A percentile compares a stretch with the other conserved stretches of the same genome.
These are phyloP conservation scores for Schizopygopsis malacanthus DNA, from an alignment of 2,797 vertebrate species.

Conservation along the genomic window DNA sequence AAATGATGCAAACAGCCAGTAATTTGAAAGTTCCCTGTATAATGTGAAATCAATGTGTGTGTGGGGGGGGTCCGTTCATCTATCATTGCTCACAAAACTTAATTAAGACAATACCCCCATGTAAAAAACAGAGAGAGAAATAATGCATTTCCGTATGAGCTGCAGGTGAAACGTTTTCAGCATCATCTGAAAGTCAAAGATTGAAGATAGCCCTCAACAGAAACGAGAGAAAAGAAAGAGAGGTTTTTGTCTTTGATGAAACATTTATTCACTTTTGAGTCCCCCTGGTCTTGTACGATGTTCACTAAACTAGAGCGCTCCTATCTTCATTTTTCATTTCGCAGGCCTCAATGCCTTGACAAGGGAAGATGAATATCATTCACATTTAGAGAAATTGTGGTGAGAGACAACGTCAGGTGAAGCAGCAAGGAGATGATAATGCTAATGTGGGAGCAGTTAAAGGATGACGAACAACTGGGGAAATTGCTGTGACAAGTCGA, in stretches of 20 bases:
- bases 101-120: constrained; percentile 72
- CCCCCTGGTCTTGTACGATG: constrained; percentile 9
- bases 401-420: constrained; percentile 70
- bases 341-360: constrained; percentile 61
- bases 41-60: constrained; percentile 73
- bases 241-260: constrained; percentile 14
- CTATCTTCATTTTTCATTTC: constrained; percentile 56
- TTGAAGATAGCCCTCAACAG: neutral
- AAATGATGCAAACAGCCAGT: constrained; percentile 53
- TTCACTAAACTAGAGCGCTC: constrained; percentile 27
- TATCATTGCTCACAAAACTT: constrained; percentile 65
- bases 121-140: constrained; percentile 60
- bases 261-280: constrained; percentile 47
- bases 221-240: constrained; percentile 18
- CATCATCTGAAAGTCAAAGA: constrained; percentile 14
- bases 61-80: constrained; percentile 56
- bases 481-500: constrained; percentile 79
- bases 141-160: neutral
- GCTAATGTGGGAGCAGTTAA: constrained; percentile 75
- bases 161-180: constrained; percentile 4
- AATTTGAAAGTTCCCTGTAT: constrained; percentile 60
- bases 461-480: constrained; percentile 79
- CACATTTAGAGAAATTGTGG: constrained; percentile 72
- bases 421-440: constrained; percentile 71
- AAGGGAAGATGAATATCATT: constrained; percentile 63